Conservation (phyloP, 2,888 invertebrate genomes). For the Molorchus minor region DNA sequence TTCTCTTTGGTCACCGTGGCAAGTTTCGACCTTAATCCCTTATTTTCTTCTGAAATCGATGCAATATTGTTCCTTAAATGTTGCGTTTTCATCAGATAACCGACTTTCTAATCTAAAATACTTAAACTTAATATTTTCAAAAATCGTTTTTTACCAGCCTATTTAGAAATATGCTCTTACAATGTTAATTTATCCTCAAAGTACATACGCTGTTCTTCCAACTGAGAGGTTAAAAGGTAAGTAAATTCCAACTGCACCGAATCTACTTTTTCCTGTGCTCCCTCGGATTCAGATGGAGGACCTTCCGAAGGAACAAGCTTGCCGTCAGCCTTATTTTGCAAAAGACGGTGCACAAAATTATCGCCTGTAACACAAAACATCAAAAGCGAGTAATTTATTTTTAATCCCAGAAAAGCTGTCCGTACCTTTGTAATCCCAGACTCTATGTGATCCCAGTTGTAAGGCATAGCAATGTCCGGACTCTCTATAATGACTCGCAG, state of each 20-base stretch:
- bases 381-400: not conserved
- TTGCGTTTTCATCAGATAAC: conserved; percentile 54
- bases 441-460: conserved; percentile 94
- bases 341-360: conserved; percentile 75
- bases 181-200: conserved; percentile 83
- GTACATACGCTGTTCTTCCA: conserved; percentile 92
- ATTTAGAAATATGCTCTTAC: conserved; percentile 44
- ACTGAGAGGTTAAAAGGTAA: conserved; percentile 92
- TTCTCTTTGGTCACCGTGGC: conserved; percentile 71
- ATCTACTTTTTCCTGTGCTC: conserved; percentile 85
- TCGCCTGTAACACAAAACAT: conserved; percentile 41
- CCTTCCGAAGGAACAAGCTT: conserved; percentile 88
- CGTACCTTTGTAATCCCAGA: conserved; percentile 98
- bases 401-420: too few species aligned
- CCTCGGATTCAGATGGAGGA: conserved; percentile 69
- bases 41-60: conserved; percentile 64
- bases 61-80: conserved; percentile 64
- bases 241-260: conserved; percentile 96
- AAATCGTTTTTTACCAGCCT: not conserved
- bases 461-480: conserved; percentile 98
- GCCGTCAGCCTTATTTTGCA: conserved; percentile 97
- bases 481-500: conserved; percentile 92
- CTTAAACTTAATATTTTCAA: not conserved
- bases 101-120: conserved; percentile 56
- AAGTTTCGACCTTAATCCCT: conserved; percentile 63